Base-by-base conservation (phyloP, 2,888 invertebrate genomes). In the Nemurella pictetii region DNA sequence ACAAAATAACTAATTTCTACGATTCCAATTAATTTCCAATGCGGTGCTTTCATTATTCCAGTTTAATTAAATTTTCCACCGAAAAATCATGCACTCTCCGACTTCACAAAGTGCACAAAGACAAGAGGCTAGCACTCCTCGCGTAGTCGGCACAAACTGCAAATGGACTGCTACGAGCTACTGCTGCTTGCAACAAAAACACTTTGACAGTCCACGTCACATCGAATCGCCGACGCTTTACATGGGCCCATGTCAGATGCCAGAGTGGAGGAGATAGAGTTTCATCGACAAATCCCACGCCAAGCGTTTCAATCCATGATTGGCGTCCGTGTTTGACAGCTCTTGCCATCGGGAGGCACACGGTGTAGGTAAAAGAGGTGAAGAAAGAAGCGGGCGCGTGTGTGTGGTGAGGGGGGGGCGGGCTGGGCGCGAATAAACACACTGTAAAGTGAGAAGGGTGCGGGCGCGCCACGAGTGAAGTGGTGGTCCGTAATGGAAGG, bases 391-490 rank as follows among this genome's bases (percentile, higher is more conserved):
- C 0, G 27, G 29, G 29, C 20, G 27, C 0, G 78, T 28, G 78
- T 29, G 30, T 29, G n/a, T n/a, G n/a, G n/a, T n/a, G n/a, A n/a
- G n/a, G n/a, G n/a, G n/a, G n/a, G n/a, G n/a, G n/a, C n/a, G 77
- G 26, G 9, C 26, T n/a, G 77, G 77, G 77, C 26, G 25, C 26
- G 80, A 35, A 81, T 35, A 81, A 30, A 30, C 32, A 80, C 80
- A n/a, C n/a, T 81, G 80, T 81, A 81, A 80, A 81, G 80, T 35
- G 80, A 81, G 80, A 81, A 30, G 80, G 35, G 30, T 32, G 80
- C 32, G 2, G 2, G 2, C 12, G 7, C 15, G 7, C 55, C 9
- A 36, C 80, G 25, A 80, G 30, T 35, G 26, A 81, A 81, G 36
- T 81, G 80, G 36, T 30, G 36, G 80, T 36, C 35, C 32, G 80